Base-by-base conservation (phyloP, 1,140 invertebrate species). In the Microplitis demolitor region DNA sequence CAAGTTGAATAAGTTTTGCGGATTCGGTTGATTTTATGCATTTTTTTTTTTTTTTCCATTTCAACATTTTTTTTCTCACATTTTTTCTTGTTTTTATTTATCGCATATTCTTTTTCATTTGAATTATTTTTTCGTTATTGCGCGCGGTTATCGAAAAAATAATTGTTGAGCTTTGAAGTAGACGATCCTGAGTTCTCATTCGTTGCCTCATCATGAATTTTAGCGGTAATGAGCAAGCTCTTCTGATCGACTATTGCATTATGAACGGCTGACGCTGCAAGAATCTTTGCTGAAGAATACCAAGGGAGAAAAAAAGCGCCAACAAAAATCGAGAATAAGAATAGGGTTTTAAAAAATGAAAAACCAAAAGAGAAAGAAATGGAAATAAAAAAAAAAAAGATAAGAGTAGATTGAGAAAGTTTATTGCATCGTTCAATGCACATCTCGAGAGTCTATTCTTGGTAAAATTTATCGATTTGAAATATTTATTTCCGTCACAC, bases 181-280 rank as follows among this genome's bases (percentile, higher is more conserved):
- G 6, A 45, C 24, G 39, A 9, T 45, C 39, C 11, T 14, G 63
- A 50, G 37, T 50, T 45, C 16, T 66, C 37, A 6, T 66, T 53
- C 24, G 24, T 24, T 24, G 24, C 8, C 37, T 64, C 4, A 24
- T 14, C 8, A 24, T 24, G 39, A 31, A 13, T 53, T 67, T 53
- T 4, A 34, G 33, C 51, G 14, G 33, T 64, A 67, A 35, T 33
- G 45, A 53, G 66, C 39, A 31, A 35, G 66, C 66, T 67, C 53
- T 67, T 54, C 66, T 54, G 51, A 67, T 67, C 66, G 66, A 53
- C 66, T 4, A 50, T 67, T 67, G 66, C 33, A 67, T 67, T 54
- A 54, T 67, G 51, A 67, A 67, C 34, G 50, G 66, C 66, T 67
- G 66, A 54, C 66, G 33, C 45, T 50, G 37, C 63, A 39, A 24